These are phyloP conservation scores for Rhincodon typus DNA, from an alignment of 2,797 vertebrate species.

Conservation along the genomic window DNA sequence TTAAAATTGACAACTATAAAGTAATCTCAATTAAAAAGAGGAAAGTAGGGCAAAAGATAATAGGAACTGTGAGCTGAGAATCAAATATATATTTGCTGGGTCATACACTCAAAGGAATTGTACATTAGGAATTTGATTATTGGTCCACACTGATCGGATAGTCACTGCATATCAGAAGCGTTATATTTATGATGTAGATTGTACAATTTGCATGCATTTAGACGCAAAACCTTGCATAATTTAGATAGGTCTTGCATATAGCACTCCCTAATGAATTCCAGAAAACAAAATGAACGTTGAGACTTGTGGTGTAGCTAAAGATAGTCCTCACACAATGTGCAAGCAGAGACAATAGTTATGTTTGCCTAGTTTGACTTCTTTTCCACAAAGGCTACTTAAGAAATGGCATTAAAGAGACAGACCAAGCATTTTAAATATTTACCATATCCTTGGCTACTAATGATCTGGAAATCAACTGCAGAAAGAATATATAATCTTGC, in stretches of 20 bases:
- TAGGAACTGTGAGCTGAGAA: not conserved
- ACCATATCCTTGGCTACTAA: not conserved
- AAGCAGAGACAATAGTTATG: not conserved
- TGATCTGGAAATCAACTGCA: not conserved
- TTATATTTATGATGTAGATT: no score
- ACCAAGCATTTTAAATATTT: not conserved
- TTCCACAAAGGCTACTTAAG: not conserved
- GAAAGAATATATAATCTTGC: not conserved
- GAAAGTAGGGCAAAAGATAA: not conserved
- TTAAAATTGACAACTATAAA: not conserved
- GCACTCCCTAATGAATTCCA: not conserved
- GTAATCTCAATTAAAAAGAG: conserved; percentile 6
- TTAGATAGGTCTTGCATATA: not conserved
- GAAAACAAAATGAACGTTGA: not conserved
- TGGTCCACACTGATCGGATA: not conserved
- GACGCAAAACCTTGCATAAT: not conserved
- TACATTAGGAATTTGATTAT: not conserved
- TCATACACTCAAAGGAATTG: not conserved
- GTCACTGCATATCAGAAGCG: not conserved
- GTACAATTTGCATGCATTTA: not conserved
- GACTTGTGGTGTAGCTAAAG: not conserved
- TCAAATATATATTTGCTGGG: not conserved
- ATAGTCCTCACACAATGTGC: not conserved
- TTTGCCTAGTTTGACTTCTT: not conserved
- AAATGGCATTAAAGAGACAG: not conserved